These are phyloP conservation scores for Amblyteles armatorius DNA, from an alignment of 2,888 invertebrate species.

Conservation along the genomic window DNA sequence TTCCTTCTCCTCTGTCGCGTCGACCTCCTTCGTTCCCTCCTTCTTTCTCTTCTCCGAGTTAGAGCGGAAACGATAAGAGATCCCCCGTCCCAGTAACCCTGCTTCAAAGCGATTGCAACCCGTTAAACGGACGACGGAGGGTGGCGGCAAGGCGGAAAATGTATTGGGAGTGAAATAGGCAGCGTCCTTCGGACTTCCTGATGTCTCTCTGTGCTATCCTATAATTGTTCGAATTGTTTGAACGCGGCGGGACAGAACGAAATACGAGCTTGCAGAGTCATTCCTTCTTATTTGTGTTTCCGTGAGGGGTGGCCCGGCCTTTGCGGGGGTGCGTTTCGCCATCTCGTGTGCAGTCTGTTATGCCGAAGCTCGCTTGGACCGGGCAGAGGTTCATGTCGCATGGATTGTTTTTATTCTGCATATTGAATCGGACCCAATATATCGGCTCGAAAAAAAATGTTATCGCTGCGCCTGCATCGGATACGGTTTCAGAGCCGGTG, in stretches of 20 bases:
- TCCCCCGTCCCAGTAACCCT: conserved; percentile 42
- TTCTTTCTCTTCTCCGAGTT: conserved; percentile 53
- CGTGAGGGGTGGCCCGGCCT: background rate
- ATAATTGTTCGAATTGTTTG: conserved; percentile 51
- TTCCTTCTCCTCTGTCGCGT: conserved; percentile 27
- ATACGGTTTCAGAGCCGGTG: no score
- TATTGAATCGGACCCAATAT: no score
- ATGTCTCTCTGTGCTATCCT: background rate
- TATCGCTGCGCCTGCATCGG: no score
- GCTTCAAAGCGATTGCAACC: conserved; percentile 65
- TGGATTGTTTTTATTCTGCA: background rate
- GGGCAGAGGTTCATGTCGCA: no score
- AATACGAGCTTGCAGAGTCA: conserved; percentile 13
- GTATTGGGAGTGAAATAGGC: conserved; percentile 54
- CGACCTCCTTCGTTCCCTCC: conserved; percentile 30
- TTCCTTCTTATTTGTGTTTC: background rate
- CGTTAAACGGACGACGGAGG: conserved; percentile 41
- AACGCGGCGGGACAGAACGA: conserved; percentile 36
- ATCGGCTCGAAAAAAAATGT: no score
- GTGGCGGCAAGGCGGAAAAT: conserved; percentile 15
- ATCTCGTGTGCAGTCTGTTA: no score
- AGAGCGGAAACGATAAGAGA: conserved; percentile 61
- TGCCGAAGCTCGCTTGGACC: no score
- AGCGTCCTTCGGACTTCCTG: conserved; percentile 8
- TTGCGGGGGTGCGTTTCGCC: background rate